Conservation (phyloP, 2,888 invertebrate genomes). For the Norana najaformis region DNA sequence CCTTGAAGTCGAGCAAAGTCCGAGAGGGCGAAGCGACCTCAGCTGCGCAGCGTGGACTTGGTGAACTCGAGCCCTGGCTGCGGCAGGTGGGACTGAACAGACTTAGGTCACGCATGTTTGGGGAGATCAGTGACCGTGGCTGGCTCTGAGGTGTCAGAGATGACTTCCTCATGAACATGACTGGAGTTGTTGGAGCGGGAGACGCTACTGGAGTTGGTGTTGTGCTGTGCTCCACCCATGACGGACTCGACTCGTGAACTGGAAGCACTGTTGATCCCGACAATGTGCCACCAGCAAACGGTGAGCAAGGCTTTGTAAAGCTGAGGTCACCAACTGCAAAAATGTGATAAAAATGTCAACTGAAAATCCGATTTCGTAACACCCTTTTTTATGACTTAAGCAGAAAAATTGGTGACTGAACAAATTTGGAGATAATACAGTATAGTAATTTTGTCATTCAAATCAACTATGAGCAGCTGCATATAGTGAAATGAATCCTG, state of each 20-base stretch:
- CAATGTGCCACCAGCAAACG: not conserved
- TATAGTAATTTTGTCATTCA: not conserved
- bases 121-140: not conserved
- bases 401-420: not conserved
- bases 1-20: constrained; percentile 16
- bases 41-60: not conserved
- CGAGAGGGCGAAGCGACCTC: constrained; percentile 9
- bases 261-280: not conserved
- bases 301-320: constrained; percentile 17
- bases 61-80: not conserved
- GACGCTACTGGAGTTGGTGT: constrained; percentile 3
- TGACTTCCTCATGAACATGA: not conserved
- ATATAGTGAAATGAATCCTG: not conserved
- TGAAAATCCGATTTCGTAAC: not conserved
- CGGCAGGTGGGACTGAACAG: constrained; percentile 23
- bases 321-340: constrained; percentile 23
- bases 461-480: not conserved
- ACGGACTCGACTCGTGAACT: not conserved
- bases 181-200: constrained; percentile 14
- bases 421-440: too few relatives aligned
- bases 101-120: constrained; percentile 4
- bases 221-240: not conserved
- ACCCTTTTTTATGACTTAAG: not conserved
- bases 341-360: not conserved
- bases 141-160: constrained; percentile 13